These are phyloP conservation scores for Alosa alosa DNA, from an alignment of 2,113 vertebrate species.

Conservation along the genomic window DNA sequence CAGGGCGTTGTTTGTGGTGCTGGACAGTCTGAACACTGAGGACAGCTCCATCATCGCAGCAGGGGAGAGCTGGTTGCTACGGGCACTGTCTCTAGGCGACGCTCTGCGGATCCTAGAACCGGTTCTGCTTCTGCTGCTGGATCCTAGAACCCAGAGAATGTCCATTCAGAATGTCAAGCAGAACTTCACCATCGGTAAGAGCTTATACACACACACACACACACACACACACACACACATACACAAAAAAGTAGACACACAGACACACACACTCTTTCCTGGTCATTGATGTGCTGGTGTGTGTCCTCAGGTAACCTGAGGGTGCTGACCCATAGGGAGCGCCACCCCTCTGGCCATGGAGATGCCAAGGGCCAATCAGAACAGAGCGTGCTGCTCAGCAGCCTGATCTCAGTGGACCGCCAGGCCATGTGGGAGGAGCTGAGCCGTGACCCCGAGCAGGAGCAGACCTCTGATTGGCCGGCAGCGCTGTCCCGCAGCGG, in stretches of 20 bases:
- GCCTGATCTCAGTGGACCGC: conserved; percentile 81
- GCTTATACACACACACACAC: background rate
- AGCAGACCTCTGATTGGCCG: conserved; percentile 40
- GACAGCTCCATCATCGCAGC: conserved; percentile 87
- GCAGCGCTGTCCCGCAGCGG: conserved; percentile 58
- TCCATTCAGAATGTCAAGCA: conserved; percentile 82
- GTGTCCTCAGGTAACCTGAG: conserved; percentile 66
- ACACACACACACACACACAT: conserved; percentile 68
- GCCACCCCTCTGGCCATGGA: conserved; percentile 38
- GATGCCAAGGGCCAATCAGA: conserved; percentile 62
- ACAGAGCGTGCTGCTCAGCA: conserved; percentile 68
- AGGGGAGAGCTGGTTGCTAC: conserved; percentile 89
- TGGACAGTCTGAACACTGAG: conserved; percentile 86
- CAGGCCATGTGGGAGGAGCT: conserved; percentile 90
- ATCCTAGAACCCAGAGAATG: conserved; percentile 87
- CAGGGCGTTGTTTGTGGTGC: conserved; percentile 94
- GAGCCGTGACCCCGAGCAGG: conserved; percentile 75
- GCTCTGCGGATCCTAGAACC: conserved; percentile 93
- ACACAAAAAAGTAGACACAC: conserved; percentile 25
- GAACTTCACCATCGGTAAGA: conserved; percentile 76
- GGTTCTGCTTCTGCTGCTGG: conserved; percentile 87
- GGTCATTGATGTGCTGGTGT: background rate
- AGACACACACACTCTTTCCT: background rate
- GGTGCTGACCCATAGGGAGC: conserved; percentile 66
- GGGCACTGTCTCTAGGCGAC: conserved; percentile 87